phyloP scores from a whole-genome alignment of 2,113 vertebrate genomes.

The Prunella himalayana region DNA sequence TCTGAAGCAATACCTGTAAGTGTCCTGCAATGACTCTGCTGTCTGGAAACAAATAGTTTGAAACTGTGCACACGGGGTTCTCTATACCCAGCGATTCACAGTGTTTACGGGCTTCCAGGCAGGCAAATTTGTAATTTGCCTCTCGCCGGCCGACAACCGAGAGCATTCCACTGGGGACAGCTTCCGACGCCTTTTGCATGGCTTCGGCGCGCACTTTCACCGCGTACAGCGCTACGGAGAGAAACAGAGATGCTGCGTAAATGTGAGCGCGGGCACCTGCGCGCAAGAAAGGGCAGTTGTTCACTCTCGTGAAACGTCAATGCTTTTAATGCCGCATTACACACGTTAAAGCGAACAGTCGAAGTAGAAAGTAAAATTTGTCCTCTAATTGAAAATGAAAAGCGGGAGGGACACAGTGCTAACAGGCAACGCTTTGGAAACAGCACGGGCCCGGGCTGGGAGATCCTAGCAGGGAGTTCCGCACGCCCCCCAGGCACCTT shows the following conservation, averaged over 20 bases:
- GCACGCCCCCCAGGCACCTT: constrained; percentile 76
- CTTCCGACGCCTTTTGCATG: constrained; percentile 89
- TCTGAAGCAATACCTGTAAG: constrained; percentile 72
- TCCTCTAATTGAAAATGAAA: not conserved
- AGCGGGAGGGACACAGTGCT: not conserved
- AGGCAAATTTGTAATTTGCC: constrained; percentile 80
- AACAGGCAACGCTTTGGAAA: not conserved
- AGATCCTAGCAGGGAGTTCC: not conserved
- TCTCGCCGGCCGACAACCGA: constrained; percentile 80
- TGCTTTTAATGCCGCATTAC: not conserved
- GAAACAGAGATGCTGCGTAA: not conserved
- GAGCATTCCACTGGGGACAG: constrained; percentile 87
- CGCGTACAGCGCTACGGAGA: constrained; percentile 79
- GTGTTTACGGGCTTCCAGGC: constrained; percentile 84
- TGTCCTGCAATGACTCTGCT: constrained; percentile 93
- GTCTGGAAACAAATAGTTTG: constrained; percentile 92
- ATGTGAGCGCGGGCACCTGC: not conserved
- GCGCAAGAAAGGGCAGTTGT: not conserved
- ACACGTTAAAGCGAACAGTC: not conserved
- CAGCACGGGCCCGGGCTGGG: not conserved
- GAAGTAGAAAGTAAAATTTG: not conserved
- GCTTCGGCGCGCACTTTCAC: constrained; percentile 92
- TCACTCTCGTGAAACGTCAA: not conserved
- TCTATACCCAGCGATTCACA: constrained; percentile 80
- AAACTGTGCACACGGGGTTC: constrained; percentile 84